Evolutionary conservation across 2,113 vertebrate genomes (phyloP), one percentile per base, ranked within the genome.

Genomic region (Cebidichthys violaceus): DNA sequence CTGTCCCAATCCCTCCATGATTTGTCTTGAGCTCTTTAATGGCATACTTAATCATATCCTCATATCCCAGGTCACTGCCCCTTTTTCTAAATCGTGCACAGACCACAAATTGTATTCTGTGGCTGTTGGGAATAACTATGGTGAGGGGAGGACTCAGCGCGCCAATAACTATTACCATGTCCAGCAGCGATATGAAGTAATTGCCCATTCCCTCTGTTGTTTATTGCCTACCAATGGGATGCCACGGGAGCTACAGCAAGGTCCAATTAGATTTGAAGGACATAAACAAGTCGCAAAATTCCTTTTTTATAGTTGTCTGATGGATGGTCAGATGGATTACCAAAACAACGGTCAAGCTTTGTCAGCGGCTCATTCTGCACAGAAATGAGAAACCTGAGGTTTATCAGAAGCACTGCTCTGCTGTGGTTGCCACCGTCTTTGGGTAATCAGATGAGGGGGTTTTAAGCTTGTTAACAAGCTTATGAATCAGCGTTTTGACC

Each of bases 241-340:
- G 83, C 82, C 75, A 65, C 60, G 90, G 91, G 90, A 93, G 86
- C 93, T 90, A 81, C 87, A 85, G 90, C 72, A 71, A 85, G 80
- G 88, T 84, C 92, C 91, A 94, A 94, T 95, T 95, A 94, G 92
- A 94, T 94, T 91, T 94, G 82, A 90, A 91, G 82, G 89, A 80
- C 87, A 89, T 90, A 88, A 91, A 91, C 71, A 93, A 81, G 87
- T 85, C 45, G 61, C 78, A 64, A 62, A 89, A 84, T 85, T 86
- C 54, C 18, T 64, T 35, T 90, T 91, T 89, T 82, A 87, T 76
- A 50, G 83, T 78, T 17, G 33, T 54, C 41, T 88, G 85, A 86
- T 80, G 68, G 70, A 87, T 29, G 33, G 72, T 82, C 60, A 72
- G 35, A 29, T 47, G 29, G 76, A 73, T 66, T 70, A 37, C 74